phyloP scores from a whole-genome alignment of 2,888 invertebrate species.

The Arctia plantaginis region DNA sequence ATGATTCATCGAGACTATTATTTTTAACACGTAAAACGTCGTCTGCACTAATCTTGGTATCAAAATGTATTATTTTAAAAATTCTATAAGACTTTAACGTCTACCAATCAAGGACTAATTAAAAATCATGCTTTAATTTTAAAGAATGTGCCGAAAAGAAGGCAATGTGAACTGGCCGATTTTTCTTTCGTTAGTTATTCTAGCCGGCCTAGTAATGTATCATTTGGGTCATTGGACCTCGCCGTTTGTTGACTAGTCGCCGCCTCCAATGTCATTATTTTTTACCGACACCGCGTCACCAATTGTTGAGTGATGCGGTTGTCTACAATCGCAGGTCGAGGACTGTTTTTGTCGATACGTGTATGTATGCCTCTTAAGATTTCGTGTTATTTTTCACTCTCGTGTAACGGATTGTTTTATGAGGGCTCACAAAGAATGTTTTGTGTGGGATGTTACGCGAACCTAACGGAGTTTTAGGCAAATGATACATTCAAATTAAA shows the following conservation, averaged over 20 bases:
- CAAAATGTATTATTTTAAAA: conserved; percentile 8
- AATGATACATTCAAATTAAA: neutral
- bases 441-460: conserved; percentile 59
- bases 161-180: no score
- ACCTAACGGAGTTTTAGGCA: conserved; percentile 58
- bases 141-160: conserved; percentile 33
- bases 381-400: conserved; percentile 54
- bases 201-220: conserved; percentile 78
- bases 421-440: conserved; percentile 54
- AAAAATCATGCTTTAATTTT: conserved; percentile 40
- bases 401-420: conserved; percentile 58
- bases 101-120: conserved; percentile 54
- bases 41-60: neutral
- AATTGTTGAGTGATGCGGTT: conserved; percentile 71
- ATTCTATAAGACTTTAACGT: conserved; percentile 26
- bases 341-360: conserved; percentile 51
- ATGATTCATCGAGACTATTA: conserved; percentile 34
- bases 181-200: conserved; percentile 80
- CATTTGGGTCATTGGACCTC: conserved; percentile 86
- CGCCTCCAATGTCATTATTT: conserved; percentile 75
- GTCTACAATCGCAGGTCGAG: conserved; percentile 64
- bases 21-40: neutral
- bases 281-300: conserved; percentile 72
- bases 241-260: conserved; percentile 75
- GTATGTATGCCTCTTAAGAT: conserved; percentile 51